Evolutionary conservation across 2,797 vertebrate genomes (phyloP).

Genomic region (Echeneis naucrates): DNA sequence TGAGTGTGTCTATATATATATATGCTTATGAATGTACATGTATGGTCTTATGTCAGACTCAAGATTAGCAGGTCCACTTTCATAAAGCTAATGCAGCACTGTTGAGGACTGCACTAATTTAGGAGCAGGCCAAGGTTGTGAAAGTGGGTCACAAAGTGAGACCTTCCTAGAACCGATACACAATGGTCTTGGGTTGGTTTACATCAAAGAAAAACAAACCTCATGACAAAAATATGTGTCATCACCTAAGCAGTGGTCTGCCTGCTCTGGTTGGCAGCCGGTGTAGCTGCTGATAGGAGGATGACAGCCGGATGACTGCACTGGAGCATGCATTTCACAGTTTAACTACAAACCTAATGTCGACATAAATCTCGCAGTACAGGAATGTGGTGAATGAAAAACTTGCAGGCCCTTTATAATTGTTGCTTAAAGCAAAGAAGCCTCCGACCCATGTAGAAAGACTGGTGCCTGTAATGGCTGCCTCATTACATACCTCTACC

Average conservation of each 20-base stretch:
- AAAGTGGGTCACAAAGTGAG: conserved; percentile 40
- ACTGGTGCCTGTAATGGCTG: conserved; percentile 5
- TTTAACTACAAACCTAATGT: neutral
- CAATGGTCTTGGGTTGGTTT: conserved; percentile 6
- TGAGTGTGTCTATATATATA: neutral
- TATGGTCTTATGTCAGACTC: neutral
- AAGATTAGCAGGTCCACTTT: neutral
- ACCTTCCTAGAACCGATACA: conserved; percentile 29
- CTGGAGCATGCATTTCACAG: too few species aligned
- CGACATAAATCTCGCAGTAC: neutral
- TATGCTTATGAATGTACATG: neutral
- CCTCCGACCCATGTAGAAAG: neutral
- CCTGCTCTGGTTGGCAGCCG: neutral
- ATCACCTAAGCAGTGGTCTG: neutral
- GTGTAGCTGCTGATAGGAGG: neutral
- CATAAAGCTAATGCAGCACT: too few species aligned
- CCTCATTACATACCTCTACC: neutral
- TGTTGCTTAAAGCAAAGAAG: neutral
- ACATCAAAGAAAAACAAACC: conserved; percentile 5
- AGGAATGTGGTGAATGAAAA: neutral
- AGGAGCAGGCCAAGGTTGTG: conserved; percentile 31
- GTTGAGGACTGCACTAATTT: conserved; percentile 53
- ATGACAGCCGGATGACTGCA: neutral
- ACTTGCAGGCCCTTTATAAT: neutral
- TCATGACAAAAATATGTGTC: neutral